Percentiles rank a stretch among this genome's conserved stretches.
Conservation (phyloP, 2,888 invertebrate species). For the Sphaerophoria rueppellii region DNA sequence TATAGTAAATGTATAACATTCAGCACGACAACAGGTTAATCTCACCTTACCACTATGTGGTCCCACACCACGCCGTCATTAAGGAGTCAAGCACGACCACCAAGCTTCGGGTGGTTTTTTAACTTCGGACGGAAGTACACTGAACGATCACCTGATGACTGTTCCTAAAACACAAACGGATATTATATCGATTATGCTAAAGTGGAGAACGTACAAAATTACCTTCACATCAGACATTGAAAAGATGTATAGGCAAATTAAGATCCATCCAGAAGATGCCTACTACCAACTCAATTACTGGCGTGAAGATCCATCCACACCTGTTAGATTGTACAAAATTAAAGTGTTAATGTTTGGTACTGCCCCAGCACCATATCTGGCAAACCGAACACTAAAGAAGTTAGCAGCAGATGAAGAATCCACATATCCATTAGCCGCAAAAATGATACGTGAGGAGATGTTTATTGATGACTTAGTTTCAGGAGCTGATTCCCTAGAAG, state of each 20-base stretch:
- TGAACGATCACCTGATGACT: slow-evolving; percentile 22
- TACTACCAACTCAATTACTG: slow-evolving; percentile 49
- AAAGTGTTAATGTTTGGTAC: slow-evolving; percentile 10
- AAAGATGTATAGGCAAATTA: slow-evolving; percentile 49
- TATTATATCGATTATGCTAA: slow-evolving; percentile 19
- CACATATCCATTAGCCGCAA: slow-evolving; percentile 55
- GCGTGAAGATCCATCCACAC: slow-evolving; percentile 9
- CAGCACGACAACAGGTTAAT: background rate
- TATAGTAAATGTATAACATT: background rate
- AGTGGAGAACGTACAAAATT: slow-evolving; percentile 29
- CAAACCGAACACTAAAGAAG: slow-evolving; percentile 29
- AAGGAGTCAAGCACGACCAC: slow-evolving; percentile 26
- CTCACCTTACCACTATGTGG: slow-evolving; percentile 5
- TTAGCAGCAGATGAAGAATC: slow-evolving; percentile 40
- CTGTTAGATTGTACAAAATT: slow-evolving; percentile 14
- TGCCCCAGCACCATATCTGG: slow-evolving; percentile 3
- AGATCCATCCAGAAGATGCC: slow-evolving; percentile 12
- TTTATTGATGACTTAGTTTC: slow-evolving; percentile 34
- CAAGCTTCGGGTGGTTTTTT: slow-evolving; percentile 1
- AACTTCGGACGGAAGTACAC: slow-evolving; percentile 11
- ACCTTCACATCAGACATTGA: slow-evolving; percentile 73
- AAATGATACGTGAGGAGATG: slow-evolving; percentile 23
- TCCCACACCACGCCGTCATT: slow-evolving; percentile 24
- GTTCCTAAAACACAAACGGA: slow-evolving; percentile 26
- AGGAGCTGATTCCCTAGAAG: slow-evolving; percentile 45